These are phyloP conservation scores for Encarsia formosa DNA, from an alignment of 2,888 invertebrate genomes.

Conservation along the genomic window DNA sequence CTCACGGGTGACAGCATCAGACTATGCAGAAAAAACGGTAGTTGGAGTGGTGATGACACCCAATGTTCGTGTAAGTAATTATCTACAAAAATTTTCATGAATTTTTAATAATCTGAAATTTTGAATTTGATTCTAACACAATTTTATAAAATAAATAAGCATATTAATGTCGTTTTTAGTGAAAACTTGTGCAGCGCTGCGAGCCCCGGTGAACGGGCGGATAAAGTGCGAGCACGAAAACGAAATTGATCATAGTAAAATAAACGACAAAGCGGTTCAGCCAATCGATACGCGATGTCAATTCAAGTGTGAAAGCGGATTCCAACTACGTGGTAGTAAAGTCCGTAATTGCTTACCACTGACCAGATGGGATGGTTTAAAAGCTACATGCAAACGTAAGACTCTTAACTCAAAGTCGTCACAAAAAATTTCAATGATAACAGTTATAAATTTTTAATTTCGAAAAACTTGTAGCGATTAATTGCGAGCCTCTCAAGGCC, in stretches of 20 bases:
- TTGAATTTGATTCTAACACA: not conserved
- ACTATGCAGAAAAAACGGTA: slow-evolving; percentile 61
- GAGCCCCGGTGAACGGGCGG: slow-evolving; percentile 57
- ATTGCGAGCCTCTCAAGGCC: slow-evolving; percentile 54
- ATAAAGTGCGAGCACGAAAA: slow-evolving; percentile 54
- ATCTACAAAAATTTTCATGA: not conserved
- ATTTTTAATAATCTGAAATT: no score
- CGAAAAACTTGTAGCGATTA: slow-evolving; percentile 50
- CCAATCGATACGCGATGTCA: slow-evolving; percentile 64
- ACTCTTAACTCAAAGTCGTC: no score
- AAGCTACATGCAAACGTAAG: slow-evolving; percentile 63
- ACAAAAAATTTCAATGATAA: not conserved
- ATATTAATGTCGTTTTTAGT: no score
- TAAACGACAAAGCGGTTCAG: slow-evolving; percentile 40
- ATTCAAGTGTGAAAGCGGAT: slow-evolving; percentile 63
- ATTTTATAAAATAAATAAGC: no score
- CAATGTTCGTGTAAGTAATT: slow-evolving; percentile 58
- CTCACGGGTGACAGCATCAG: slow-evolving; percentile 56
- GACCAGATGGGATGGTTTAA: slow-evolving; percentile 66
- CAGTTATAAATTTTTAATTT: not conserved
- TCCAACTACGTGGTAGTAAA: slow-evolving; percentile 61
- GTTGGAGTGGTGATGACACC: slow-evolving; percentile 64
- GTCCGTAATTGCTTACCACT: slow-evolving; percentile 64
- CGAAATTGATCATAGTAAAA: slow-evolving; percentile 46
- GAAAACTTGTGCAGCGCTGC: slow-evolving; percentile 60